phyloP scores from a whole-genome alignment of 2,113 vertebrate genomes.

The Ceyx cyanopectus region DNA sequence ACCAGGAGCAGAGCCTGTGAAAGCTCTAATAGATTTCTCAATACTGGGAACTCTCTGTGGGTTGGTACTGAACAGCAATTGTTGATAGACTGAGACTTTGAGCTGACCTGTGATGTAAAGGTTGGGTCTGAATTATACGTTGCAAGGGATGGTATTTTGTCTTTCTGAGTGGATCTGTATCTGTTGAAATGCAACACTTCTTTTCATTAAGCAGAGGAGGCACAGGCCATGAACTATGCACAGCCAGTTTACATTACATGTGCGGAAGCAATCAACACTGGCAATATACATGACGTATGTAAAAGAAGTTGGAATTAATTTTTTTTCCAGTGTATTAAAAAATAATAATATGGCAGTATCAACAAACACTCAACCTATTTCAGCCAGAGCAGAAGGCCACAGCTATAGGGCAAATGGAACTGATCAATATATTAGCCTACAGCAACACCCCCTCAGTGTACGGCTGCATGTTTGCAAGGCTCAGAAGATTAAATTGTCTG shows the following conservation, averaged over 20 bases:
- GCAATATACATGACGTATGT: constrained; percentile 72
- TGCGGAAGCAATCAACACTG: constrained; percentile 76
- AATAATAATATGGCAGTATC: constrained; percentile 73
- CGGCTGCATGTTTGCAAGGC: background rate
- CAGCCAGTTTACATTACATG: constrained; percentile 70
- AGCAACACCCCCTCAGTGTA: constrained; percentile 60
- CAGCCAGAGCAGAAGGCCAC: constrained; percentile 62
- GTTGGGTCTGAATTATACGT: constrained; percentile 61
- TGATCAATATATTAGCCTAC: constrained; percentile 42
- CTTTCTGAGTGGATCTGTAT: constrained; percentile 70
- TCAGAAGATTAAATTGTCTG: constrained; percentile 74
- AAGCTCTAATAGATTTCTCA: background rate
- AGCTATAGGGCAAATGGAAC: constrained; percentile 64
- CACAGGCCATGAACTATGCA: constrained; percentile 67
- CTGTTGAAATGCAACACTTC: constrained; percentile 72
- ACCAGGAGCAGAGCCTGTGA: background rate
- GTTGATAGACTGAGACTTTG: constrained; percentile 55
- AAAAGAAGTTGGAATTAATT: constrained; percentile 74
- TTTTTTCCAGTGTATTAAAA: constrained; percentile 76
- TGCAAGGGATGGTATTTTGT: constrained; percentile 67
- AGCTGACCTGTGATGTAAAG: constrained; percentile 72
- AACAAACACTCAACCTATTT: constrained; percentile 74
- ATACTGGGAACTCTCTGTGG: constrained; percentile 49
- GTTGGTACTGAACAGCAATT: constrained; percentile 52
- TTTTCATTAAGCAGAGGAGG: constrained; percentile 67